Evolutionary conservation across 2,113 vertebrate species (phyloP).

Genomic region (Uria aalge): DNA sequence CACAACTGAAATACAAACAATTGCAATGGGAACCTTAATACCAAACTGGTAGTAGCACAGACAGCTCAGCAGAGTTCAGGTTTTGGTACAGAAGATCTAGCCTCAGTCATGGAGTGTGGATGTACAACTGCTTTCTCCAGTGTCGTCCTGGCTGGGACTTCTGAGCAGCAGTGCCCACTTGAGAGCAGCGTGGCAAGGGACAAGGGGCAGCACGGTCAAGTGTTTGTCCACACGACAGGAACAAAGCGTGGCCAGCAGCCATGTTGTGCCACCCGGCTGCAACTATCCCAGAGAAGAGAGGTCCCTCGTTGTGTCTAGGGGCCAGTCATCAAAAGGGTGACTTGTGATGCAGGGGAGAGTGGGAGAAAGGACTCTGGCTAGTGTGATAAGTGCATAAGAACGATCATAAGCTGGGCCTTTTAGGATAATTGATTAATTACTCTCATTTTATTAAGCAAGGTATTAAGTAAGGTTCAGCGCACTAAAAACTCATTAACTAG

Average conservation of each 20-base stretch:
- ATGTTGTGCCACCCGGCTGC: rapidly evolving
- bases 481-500: slow-evolving; percentile 58
- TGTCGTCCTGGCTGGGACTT: neutral
- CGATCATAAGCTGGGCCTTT: neutral
- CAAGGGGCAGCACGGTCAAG: neutral
- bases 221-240: neutral
- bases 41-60: neutral
- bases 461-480: slow-evolving; percentile 53
- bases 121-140: rapidly evolving
- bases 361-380: neutral
- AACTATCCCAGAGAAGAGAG: neutral
- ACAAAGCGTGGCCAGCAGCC: neutral
- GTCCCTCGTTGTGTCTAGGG: neutral
- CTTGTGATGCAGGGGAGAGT: neutral
- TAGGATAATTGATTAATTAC: slow-evolving; percentile 51
- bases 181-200: neutral
- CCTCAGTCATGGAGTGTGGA: rapidly evolving
- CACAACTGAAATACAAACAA: no score
- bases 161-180: neutral
- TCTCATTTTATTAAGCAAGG: slow-evolving; percentile 32
- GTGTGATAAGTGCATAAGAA: neutral
- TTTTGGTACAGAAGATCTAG: neutral
- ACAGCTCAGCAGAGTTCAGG: neutral
- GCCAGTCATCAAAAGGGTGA: neutral
- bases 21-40: rapidly evolving